Evolutionary conservation across 2,113 vertebrate species (phyloP).

Genomic region (Percina caprodes): DNA sequence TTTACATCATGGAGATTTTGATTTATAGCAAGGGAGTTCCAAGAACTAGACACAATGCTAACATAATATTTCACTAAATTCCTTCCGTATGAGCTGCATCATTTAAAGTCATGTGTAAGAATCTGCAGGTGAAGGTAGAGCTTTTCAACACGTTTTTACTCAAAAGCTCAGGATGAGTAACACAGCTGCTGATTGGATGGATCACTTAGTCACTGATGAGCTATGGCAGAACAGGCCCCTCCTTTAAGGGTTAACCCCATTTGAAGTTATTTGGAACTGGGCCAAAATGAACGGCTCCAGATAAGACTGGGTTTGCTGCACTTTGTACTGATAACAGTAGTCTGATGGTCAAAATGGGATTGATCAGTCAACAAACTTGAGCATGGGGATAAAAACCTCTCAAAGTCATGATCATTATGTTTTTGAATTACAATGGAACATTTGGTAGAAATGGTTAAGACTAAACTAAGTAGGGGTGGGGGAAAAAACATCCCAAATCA

Average conservation of each 20-base stretch:
- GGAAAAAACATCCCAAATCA: too few species aligned
- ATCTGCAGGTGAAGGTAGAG: neutral
- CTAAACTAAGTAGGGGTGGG: neutral
- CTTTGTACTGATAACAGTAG: constrained; percentile 19
- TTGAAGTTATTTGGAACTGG: neutral
- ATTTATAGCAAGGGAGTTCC: neutral
- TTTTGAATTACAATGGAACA: neutral
- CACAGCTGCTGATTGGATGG: constrained; percentile 11
- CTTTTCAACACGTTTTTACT: neutral
- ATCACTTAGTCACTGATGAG: neutral
- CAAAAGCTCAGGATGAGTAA: neutral
- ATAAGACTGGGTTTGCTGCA: constrained; percentile 7
- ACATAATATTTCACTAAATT: neutral
- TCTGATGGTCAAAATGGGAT: neutral
- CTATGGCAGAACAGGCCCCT: neutral
- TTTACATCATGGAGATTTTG: neutral
- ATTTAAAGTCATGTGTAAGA: neutral
- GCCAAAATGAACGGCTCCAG: constrained; percentile 15
- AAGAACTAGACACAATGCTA: neutral
- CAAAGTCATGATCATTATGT: neutral
- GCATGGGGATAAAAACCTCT: neutral
- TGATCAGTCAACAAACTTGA: neutral
- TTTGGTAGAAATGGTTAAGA: neutral
- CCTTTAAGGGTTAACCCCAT: neutral
- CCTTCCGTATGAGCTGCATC: neutral